These are phyloP conservation scores for Pristionchus maxplancki DNA, from an alignment of 2,888 invertebrate genomes.

Conservation along the genomic window DNA sequence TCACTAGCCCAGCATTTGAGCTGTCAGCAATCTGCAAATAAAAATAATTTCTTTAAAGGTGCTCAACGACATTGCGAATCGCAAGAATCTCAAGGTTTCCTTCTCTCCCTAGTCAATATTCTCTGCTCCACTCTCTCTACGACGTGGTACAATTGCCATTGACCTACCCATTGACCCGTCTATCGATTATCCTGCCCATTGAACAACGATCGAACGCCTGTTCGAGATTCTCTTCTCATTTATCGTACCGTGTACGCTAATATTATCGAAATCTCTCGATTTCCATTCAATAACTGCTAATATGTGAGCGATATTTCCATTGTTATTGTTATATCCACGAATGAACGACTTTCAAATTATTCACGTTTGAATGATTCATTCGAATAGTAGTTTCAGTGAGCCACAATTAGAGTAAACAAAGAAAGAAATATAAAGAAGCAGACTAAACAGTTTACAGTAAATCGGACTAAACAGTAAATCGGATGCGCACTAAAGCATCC, in stretches of 20 bases:
- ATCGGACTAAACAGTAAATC: too few species aligned
- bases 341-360: background rate
- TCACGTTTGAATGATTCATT: too few species aligned
- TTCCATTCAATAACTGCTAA: background rate
- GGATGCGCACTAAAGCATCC: too few species aligned
- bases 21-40: too few species aligned
- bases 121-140: background rate
- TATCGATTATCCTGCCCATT: background rate
- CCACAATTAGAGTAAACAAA: too few species aligned
- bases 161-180: background rate
- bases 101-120: constrained; percentile 27
- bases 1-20: background rate
- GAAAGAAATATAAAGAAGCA: too few species aligned
- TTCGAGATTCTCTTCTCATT: background rate
- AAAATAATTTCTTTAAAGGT: background rate
- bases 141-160: constrained; percentile 10
- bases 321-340: background rate
- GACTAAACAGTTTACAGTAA: too few species aligned
- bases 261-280: background rate
- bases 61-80: constrained; percentile 50
- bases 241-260: constrained; percentile 27
- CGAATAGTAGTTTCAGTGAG: too few species aligned
- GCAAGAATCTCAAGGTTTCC: constrained; percentile 47
- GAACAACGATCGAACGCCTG: background rate
- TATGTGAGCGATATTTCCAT: background rate